Base-by-base conservation (phyloP, 1,140 invertebrate genomes). In the Drosophila ananassae region DNA sequence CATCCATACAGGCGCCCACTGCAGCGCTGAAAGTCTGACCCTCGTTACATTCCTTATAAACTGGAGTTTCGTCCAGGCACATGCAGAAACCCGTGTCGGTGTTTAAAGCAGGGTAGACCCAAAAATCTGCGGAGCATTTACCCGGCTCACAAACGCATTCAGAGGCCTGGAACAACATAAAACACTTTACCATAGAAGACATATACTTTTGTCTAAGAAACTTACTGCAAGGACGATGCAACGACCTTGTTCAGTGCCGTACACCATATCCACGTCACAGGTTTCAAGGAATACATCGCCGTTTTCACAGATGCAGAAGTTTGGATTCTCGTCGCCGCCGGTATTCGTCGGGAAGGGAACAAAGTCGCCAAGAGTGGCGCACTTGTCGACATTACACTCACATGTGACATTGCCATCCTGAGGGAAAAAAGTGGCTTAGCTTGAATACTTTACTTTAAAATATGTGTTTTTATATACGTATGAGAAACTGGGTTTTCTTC, bases 51-150 rank as follows among this genome's bases (percentile, higher is more conserved):
- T 10, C 0, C 22, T 58, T 34, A 17, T 58, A 89, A 3, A 56
- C 34, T 1, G 57, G 54, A 4, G 13, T 22, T 13, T 60, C 61
- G 4, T 22, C 46, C 0, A 71, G 0, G 13, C 89, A 90, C 2
- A 54, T 2, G 10, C 89, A 90, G 13, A 73, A 90, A 10, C 87
- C 87, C 0, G 1, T 1, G 0, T 21, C 57, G 6, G 73, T 63
- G 30, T 63, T 89, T 0, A 56, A 7, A 4, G 83, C 83, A 0
- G 28, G 3, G 17, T 69, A 89, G 6, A 46, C 8, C 1, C 6
- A 6, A 12, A 63, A 13, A 0, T 76, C 75, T 0, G 22, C 9
- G 2, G 1, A 39, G 30, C 82, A 85, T 24, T 58, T 37, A 4
- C 46, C 61, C 0, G 55, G 0, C 3, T 24, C 24, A 17, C 82